These are phyloP conservation scores for Falcunculus frontatus DNA, from an alignment of 2,113 vertebrate species.

Conservation along the genomic window DNA sequence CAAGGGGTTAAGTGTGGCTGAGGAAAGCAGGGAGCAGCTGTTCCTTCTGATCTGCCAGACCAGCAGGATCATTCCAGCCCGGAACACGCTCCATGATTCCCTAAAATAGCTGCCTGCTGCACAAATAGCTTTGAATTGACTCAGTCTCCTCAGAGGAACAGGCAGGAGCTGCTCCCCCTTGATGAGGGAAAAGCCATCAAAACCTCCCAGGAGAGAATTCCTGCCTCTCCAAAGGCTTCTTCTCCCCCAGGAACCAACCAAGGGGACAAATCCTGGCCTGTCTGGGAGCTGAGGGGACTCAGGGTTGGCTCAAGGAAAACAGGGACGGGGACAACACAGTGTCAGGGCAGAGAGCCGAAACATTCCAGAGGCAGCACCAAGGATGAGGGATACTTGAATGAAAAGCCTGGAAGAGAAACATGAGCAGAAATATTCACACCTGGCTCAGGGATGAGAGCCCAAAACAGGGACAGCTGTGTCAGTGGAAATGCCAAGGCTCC, in stretches of 20 bases:
- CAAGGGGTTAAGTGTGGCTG: not conserved
- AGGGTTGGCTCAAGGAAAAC: not conserved
- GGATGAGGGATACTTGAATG: not conserved
- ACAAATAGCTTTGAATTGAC: conserved; percentile 66
- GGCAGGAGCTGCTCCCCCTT: not conserved
- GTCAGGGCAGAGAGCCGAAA: not conserved
- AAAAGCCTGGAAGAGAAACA: not conserved
- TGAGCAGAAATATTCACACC: not conserved
- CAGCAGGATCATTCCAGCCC: conserved; percentile 42
- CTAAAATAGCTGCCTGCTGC: conserved; percentile 66
- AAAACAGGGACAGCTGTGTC: not conserved
- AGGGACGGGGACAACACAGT: not conserved
- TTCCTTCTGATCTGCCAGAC: conserved; percentile 58
- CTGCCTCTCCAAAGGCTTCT: not conserved
- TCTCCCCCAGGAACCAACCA: not conserved
- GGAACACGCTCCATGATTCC: not conserved
- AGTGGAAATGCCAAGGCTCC: not conserved
- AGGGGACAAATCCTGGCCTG: not conserved
- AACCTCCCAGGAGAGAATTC: not conserved
- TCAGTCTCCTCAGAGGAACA: conserved; percentile 16
- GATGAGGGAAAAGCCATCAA: not conserved
- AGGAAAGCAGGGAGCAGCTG: conserved; percentile 52
- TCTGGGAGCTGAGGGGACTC: not conserved
- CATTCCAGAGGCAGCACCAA: not conserved
- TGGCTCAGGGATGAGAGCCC: not conserved